These are phyloP conservation scores for Kryptopterus vitreolus DNA, from an alignment of 2,797 vertebrate species.

Conservation along the genomic window DNA sequence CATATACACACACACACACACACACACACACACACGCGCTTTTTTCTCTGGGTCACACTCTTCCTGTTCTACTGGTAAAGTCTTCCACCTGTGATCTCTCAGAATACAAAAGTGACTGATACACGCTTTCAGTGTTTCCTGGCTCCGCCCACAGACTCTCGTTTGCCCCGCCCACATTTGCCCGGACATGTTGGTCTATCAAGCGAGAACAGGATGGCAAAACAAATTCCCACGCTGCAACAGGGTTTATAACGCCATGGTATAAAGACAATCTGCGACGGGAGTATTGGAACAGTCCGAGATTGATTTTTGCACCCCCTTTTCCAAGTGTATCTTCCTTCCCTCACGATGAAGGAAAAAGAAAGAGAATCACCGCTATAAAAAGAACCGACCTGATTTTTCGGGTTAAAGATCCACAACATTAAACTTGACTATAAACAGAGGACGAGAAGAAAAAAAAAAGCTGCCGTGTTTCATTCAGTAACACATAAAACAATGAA, in stretches of 20 bases:
- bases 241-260: background rate
- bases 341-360: background rate
- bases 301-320: background rate
- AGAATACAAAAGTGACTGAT: slow-evolving; percentile 45
- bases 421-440: background rate
- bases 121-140: slow-evolving; percentile 35
- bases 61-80: slow-evolving; percentile 44
- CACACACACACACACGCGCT: slow-evolving; percentile 51
- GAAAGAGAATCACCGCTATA: background rate
- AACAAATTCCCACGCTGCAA: slow-evolving; percentile 20
- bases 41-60: slow-evolving; percentile 26
- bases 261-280: too few species aligned
- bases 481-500: background rate
- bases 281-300: background rate
- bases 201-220: slow-evolving; percentile 5
- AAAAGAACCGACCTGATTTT: background rate
- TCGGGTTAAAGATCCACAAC: background rate
- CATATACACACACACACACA: slow-evolving; percentile 42
- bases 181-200: slow-evolving; percentile 35
- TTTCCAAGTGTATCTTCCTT: background rate
- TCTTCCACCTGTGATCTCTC: slow-evolving; percentile 11
- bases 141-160: slow-evolving; percentile 35
- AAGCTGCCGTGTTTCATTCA: background rate
- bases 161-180: slow-evolving; percentile 37
- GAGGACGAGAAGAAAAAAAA: background rate